Percentiles rank a stretch among this genome's conserved stretches.
Evolutionary conservation across 2,888 invertebrate genomes (phyloP).

Genomic region (Lasius fuliginosus): DNA sequence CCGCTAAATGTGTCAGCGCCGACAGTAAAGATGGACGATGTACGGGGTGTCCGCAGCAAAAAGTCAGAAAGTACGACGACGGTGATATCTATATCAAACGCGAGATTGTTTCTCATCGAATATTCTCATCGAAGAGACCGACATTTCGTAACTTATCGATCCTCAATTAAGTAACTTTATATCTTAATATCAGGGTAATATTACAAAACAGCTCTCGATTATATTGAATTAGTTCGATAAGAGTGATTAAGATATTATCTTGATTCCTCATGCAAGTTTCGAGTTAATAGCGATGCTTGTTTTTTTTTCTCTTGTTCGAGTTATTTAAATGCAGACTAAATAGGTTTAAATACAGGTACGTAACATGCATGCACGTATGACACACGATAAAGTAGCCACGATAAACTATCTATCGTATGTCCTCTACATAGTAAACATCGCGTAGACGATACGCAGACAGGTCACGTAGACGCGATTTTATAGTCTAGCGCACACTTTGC

Average conservation of each 20-base stretch:
- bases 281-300: background rate
- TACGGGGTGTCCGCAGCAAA: constrained; percentile 26
- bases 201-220: background rate
- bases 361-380: background rate
- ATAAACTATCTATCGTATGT: constrained; percentile 41
- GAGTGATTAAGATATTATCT: constrained; percentile 26
- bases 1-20: constrained; percentile 59
- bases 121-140: background rate
- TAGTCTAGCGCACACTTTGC: constrained; percentile 32
- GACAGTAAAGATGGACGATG: constrained; percentile 56
- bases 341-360: constrained; percentile 8
- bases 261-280: background rate
- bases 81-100: constrained; percentile 30
- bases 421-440: constrained; percentile 36
- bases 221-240: constrained; percentile 2
- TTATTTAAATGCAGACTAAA: constrained; percentile 29
- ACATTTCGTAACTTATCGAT: constrained; percentile 26
- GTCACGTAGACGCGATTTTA: constrained; percentile 42
- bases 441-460: constrained; percentile 22
- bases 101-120: background rate
- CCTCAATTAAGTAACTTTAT: background rate
- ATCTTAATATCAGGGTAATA: constrained; percentile 19
- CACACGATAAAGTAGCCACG: constrained; percentile 3
- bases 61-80: constrained; percentile 4
- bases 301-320: background rate